phyloP scores from a whole-genome alignment of 2,888 invertebrate genomes.

The Idaea biselata region DNA sequence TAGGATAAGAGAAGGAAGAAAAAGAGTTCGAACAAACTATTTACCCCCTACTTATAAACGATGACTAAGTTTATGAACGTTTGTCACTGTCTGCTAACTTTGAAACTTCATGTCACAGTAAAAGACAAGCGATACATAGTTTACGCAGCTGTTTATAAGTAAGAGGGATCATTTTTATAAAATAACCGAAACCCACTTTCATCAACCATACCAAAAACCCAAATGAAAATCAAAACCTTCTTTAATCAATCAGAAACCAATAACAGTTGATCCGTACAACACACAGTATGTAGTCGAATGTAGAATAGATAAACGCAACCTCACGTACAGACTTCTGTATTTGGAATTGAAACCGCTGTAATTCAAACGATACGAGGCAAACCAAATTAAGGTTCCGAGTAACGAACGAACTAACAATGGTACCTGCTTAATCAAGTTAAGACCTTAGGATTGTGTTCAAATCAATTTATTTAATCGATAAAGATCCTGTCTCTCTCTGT shows the following conservation, averaged over 20 bases:
- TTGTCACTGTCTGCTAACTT: no score
- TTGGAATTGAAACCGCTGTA: conserved; percentile 26
- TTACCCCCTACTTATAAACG: no score
- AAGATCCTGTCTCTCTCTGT: conserved; percentile 14
- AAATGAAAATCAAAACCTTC: no score
- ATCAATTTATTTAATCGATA: conserved; percentile 43
- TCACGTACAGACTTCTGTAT: conserved; percentile 13
- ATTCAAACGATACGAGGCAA: conserved; percentile 37
- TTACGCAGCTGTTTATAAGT: no score
- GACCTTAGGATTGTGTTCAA: conserved; percentile 38
- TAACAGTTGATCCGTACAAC: conserved; percentile 4
- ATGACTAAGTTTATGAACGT: no score
- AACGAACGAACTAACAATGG: conserved; percentile 44
- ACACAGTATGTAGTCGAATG: not conserved
- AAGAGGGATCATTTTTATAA: no score
- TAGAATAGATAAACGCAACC: conserved; percentile 7
- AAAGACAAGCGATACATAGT: no score
- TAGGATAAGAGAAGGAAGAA: no score
- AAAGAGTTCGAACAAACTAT: no score
- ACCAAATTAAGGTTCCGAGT: conserved; percentile 46
- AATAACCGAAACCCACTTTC: no score
- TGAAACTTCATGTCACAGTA: no score
- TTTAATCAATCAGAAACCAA: not conserved
- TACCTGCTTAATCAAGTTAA: conserved; percentile 45
- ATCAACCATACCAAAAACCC: no score